These are phyloP conservation scores for Cabera pusaria DNA, from an alignment of 2,888 invertebrate species.

Conservation along the genomic window DNA sequence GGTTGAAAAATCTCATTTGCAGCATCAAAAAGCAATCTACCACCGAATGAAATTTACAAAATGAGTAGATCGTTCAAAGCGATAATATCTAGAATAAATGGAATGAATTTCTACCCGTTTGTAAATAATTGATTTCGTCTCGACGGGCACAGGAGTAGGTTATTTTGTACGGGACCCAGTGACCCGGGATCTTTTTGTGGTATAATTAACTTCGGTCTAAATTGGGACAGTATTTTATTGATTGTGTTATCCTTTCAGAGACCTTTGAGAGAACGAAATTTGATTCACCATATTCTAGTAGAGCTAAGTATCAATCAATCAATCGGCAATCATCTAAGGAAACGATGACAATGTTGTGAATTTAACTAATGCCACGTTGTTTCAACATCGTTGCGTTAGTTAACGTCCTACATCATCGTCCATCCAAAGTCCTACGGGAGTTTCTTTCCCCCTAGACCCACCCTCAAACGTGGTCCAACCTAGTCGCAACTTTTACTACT, in stretches of 20 bases:
- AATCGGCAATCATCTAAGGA: no score
- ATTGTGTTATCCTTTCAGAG: background rate
- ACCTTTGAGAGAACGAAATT: no score
- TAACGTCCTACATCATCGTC: no score
- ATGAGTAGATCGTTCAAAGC: slow-evolving; percentile 33
- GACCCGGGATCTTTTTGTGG: slow-evolving; percentile 8
- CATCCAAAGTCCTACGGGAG: no score
- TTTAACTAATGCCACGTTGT: no score
- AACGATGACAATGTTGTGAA: no score
- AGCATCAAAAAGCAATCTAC: slow-evolving; percentile 24
- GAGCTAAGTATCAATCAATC: no score
- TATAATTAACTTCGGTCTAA: slow-evolving; percentile 2
- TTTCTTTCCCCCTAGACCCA: no score
- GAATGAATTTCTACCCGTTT: slow-evolving; percentile 41
- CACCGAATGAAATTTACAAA: slow-evolving; percentile 36
- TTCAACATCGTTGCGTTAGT: no score
- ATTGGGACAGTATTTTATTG: background rate
- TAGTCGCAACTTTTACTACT: no score
- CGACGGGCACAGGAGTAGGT: slow-evolving; percentile 18
- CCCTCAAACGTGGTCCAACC: no score
- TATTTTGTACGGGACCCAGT: slow-evolving; percentile 18
- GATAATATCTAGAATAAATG: slow-evolving; percentile 39
- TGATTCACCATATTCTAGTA: no score
- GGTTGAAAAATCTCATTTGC: slow-evolving; percentile 4
- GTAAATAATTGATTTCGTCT: slow-evolving; percentile 34